phyloP scores from a whole-genome alignment of 2,113 vertebrate species.

The Acrocephalus kingi region DNA sequence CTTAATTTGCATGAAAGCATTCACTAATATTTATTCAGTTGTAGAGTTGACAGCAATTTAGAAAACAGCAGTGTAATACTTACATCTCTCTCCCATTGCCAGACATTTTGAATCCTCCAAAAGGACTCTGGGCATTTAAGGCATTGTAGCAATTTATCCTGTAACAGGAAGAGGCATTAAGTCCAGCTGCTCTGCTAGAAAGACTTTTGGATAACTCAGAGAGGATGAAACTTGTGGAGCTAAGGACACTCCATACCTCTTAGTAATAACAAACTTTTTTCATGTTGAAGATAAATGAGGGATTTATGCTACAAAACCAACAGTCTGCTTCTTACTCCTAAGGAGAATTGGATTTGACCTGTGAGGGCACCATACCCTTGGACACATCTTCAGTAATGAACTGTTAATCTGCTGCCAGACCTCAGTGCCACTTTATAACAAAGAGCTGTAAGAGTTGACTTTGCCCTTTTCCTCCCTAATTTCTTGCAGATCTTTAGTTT shows the following conservation, averaged over 20 bases:
- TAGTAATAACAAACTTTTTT: neutral
- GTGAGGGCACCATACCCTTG: neutral
- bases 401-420: neutral
- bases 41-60: neutral
- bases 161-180: slow-evolving; percentile 24
- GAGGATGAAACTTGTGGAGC: neutral
- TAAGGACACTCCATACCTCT: neutral
- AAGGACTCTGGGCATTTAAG: slow-evolving; percentile 96
- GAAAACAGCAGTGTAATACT: slow-evolving; percentile 69
- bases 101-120: slow-evolving; percentile 99
- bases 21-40: neutral
- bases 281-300: neutral
- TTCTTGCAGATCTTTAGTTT: neutral
- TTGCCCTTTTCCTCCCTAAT: neutral
- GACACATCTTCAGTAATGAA: neutral
- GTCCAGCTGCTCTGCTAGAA: neutral
- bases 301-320: neutral
- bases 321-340: neutral
- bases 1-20: neutral
- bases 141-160: slow-evolving; percentile 99
- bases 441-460: neutral
- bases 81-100: slow-evolving; percentile 99
- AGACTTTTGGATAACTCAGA: neutral
- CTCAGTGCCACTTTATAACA: neutral
- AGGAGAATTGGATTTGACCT: neutral